Percentiles rank a stretch among this genome's conserved stretches.
phyloP scores from a whole-genome alignment of 2,797 vertebrate species.

The Serranus cabrilla region DNA sequence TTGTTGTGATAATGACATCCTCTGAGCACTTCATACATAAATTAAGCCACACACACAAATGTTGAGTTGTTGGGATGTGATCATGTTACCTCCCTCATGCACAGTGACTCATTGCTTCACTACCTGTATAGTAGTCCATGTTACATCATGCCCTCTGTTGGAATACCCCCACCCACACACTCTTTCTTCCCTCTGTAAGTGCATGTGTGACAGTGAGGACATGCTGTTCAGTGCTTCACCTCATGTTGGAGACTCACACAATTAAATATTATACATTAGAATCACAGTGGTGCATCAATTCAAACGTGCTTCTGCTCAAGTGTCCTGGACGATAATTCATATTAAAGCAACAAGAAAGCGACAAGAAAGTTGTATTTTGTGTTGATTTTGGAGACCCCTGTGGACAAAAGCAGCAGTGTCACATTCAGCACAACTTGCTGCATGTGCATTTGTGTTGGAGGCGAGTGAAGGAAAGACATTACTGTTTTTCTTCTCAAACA shows the following conservation, averaged over 20 bases:
- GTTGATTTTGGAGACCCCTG: too few species aligned
- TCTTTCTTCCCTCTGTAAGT: conserved; percentile 24
- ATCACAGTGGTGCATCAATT: too few species aligned
- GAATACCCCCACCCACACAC: conserved; percentile 75
- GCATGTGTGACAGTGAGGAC: conserved; percentile 14
- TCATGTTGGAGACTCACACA: not conserved
- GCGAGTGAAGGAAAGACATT: too few species aligned
- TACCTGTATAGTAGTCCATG: conserved; percentile 49
- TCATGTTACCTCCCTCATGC: conserved; percentile 49
- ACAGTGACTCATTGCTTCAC: conserved; percentile 64
- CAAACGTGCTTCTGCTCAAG: too few species aligned
- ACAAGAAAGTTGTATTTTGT: too few species aligned
- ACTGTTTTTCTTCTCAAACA: too few species aligned
- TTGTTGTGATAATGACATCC: not conserved
- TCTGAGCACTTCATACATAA: not conserved
- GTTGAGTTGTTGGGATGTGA: conserved; percentile 32
- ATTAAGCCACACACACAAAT: conserved; percentile 12
- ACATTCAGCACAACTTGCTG: too few species aligned
- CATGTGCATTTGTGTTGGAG: too few species aligned
- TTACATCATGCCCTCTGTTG: conserved; percentile 59
- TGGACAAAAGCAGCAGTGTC: too few species aligned
- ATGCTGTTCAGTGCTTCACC: not conserved
- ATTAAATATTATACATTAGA: not conserved
- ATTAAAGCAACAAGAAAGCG: too few species aligned
- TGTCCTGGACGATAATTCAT: too few species aligned